Conservation (phyloP, 2,888 invertebrate genomes). For the Cotesia congregata region DNA sequence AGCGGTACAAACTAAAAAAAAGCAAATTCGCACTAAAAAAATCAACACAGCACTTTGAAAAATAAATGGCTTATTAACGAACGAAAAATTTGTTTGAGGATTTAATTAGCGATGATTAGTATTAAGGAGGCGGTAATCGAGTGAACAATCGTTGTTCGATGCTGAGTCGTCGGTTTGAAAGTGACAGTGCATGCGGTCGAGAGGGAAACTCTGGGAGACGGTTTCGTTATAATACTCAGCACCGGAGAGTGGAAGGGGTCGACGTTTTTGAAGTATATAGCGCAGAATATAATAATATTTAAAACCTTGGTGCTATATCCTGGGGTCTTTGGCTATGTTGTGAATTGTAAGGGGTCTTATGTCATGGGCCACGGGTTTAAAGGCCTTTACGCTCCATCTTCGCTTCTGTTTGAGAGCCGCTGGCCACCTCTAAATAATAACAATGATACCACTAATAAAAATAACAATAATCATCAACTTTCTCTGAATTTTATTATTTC, state of each 20-base stretch:
- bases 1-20: no score
- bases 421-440: constrained; percentile 36
- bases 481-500: constrained; percentile 57
- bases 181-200: constrained; percentile 62
- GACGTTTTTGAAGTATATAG: constrained; percentile 33
- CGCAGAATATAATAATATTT: constrained; percentile 40
- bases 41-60: neutral
- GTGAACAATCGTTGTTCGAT: constrained; percentile 55
- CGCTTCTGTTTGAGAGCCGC: constrained; percentile 51
- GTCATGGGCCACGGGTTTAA: neutral
- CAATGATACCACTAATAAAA: neutral
- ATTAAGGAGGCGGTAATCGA: neutral
- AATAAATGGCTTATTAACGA: neutral
- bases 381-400: neutral
- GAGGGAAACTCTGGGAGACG: constrained; percentile 57
- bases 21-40: neutral
- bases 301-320: constrained; percentile 33
- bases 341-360: neutral
- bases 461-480: constrained; percentile 52
- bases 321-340: constrained; percentile 5
- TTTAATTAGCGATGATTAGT: neutral
- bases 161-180: constrained; percentile 64
- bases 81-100: neutral
- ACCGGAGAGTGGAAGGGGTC: constrained; percentile 55
- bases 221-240: constrained; percentile 40